Evolutionary conservation across 2,797 vertebrate genomes (phyloP).

Genomic region (Sebastes trivittatus): DNA sequence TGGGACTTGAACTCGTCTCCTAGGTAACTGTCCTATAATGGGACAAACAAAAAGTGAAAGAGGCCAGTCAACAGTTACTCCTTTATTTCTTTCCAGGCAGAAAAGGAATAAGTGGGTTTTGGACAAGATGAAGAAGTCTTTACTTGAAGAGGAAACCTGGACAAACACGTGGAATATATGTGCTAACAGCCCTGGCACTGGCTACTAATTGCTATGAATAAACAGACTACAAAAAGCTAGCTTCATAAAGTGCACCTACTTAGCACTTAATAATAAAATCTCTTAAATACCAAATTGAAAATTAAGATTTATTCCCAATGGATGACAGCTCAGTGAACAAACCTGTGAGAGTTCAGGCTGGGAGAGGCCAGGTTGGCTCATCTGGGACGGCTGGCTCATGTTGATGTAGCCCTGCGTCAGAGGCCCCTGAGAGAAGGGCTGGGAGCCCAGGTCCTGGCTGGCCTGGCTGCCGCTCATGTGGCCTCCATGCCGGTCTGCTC

Average conservation of each 20-base stretch:
- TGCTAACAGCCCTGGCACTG: neutral
- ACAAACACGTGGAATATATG: slow-evolving; percentile 32
- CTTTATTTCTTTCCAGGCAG: slow-evolving; percentile 29
- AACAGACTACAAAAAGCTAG: neutral
- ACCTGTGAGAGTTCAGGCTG: slow-evolving; percentile 97
- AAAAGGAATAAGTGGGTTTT: slow-evolving; percentile 3
- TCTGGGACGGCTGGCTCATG: slow-evolving; percentile 98
- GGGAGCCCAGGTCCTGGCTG: slow-evolving; percentile 93
- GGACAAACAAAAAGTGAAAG: slow-evolving; percentile 31
- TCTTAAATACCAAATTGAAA: neutral
- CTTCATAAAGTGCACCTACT: neutral
- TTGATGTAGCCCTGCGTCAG: slow-evolving; percentile 96
- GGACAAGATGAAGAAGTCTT: neutral
- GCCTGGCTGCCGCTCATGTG: slow-evolving; percentile 87
- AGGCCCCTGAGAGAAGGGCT: slow-evolving; percentile 96
- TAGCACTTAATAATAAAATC: slow-evolving; percentile 11
- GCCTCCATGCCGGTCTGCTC: slow-evolving; percentile 78
- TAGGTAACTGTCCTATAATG: slow-evolving; percentile 93
- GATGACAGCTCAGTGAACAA: neutral
- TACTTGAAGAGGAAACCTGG: slow-evolving; percentile 45
- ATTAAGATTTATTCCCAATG: neutral
- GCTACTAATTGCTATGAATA: neutral
- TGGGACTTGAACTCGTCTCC: slow-evolving; percentile 98
- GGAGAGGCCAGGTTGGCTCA: slow-evolving; percentile 97
- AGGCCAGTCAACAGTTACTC: slow-evolving; percentile 27